Evolutionary conservation across 2,888 invertebrate genomes (phyloP).

Genomic region (Tryphoninae sp.): DNA sequence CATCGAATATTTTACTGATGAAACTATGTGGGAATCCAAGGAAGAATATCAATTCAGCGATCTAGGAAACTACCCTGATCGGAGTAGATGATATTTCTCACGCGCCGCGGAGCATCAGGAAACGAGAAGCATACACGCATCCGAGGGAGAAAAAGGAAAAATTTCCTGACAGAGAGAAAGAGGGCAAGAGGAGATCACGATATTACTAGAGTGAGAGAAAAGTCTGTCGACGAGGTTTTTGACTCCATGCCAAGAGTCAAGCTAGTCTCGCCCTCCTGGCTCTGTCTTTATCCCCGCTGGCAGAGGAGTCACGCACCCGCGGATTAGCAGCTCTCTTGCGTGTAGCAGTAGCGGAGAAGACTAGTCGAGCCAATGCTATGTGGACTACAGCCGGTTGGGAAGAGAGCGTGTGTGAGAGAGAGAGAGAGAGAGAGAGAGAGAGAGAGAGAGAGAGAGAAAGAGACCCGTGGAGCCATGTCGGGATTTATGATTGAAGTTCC

Average conservation of each 20-base stretch:
- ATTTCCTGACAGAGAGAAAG: constrained; percentile 10
- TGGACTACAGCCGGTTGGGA: constrained; percentile 18
- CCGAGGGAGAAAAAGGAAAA: constrained; percentile 3
- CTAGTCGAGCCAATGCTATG: constrained; percentile 57
- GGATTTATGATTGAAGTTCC: constrained; percentile 76
- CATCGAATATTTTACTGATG: no score
- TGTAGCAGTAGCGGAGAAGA: constrained; percentile 30
- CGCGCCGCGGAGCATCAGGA: constrained; percentile 32
- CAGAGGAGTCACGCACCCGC: constrained; percentile 67
- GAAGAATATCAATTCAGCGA: not conserved
- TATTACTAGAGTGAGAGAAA: constrained; percentile 51
- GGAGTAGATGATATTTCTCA: constrained; percentile 48
- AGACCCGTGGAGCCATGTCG: constrained; percentile 64
- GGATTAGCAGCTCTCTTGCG: constrained; percentile 70
- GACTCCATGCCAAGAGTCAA: constrained; percentile 72
- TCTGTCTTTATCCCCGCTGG: constrained; percentile 60
- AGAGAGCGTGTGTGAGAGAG: not conserved
- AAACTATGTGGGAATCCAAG: not conserved
- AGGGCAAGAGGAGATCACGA: constrained; percentile 37
- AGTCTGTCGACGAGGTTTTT: constrained; percentile 66
- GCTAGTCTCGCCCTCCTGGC: constrained; percentile 46
- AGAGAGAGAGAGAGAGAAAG: constrained; percentile 15
- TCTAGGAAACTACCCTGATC: not conserved
- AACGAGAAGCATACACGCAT: constrained; percentile 32
- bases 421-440: constrained; percentile 7